These are phyloP conservation scores for Aythya baeri DNA, from an alignment of 2,113 vertebrate species.

Conservation along the genomic window DNA sequence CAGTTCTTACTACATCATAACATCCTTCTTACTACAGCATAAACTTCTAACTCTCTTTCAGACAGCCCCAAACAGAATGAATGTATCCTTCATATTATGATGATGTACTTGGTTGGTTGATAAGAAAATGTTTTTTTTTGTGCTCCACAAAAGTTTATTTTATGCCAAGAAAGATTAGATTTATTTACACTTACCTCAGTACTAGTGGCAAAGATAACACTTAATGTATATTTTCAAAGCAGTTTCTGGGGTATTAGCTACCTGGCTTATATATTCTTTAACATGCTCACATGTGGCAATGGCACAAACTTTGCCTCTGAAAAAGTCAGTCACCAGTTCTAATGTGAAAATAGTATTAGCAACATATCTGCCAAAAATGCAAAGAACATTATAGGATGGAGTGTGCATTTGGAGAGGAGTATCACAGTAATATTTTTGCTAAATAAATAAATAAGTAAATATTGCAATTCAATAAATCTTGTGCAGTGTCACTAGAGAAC, in stretches of 20 bases:
- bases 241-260: neutral
- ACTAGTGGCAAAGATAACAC: neutral
- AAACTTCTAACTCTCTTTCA: neutral
- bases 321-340: neutral
- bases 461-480: neutral
- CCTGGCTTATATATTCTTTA: neutral
- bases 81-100: neutral
- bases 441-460: neutral
- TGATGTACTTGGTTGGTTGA: neutral
- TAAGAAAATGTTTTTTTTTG: neutral
- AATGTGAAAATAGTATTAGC: neutral
- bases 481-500: neutral
- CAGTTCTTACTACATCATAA: rapidly evolving
- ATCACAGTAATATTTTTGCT: neutral
- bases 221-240: neutral
- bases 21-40: neutral
- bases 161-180: neutral
- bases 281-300: neutral
- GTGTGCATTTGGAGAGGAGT: rapidly evolving
- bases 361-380: neutral
- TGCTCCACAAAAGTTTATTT: neutral
- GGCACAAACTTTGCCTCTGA: neutral
- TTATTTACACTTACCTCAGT: neutral
- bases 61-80: neutral
- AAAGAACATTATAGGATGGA: neutral